Evolutionary conservation across 53 echinoderm and acorn worm genomes (phyloP).

Genomic region (Apostichopus leukothele): DNA sequence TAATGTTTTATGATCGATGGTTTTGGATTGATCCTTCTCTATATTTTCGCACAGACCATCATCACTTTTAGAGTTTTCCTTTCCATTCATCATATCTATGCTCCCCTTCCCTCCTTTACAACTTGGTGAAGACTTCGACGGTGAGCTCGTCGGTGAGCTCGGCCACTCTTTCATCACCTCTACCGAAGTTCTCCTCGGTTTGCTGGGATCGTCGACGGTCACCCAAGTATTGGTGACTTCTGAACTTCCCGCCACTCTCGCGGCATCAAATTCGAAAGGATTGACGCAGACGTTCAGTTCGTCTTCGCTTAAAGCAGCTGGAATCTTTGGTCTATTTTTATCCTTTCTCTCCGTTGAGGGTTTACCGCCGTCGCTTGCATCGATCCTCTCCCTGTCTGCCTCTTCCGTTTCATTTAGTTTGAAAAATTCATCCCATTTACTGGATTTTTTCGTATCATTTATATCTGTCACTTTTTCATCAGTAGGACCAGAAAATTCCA

Average conservation of each 20-base stretch:
- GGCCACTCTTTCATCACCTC: conserved; percentile 65
- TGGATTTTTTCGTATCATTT: conserved; percentile 13
- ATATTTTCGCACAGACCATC: neutral
- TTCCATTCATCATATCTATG: neutral
- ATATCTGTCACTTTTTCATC: neutral
- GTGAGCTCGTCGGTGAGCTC: conserved; percentile 63
- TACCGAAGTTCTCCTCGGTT: conserved; percentile 49
- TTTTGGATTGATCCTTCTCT: neutral
- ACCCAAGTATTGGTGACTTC: conserved; percentile 42
- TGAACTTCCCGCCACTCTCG: conserved; percentile 10
- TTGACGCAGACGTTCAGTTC: conserved; percentile 59
- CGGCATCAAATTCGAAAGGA: conserved; percentile 56
- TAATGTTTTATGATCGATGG: neutral
- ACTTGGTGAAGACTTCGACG: conserved; percentile 67
- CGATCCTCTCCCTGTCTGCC: conserved; percentile 18
- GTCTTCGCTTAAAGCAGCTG: neutral
- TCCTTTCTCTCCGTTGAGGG: neutral
- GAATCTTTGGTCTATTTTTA: neutral
- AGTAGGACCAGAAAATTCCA: neutral
- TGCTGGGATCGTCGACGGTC: conserved; percentile 45
- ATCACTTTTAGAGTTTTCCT: neutral
- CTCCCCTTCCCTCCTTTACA: conserved; percentile 42
- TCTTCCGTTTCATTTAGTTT: conserved; percentile 35
- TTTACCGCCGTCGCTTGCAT: neutral
- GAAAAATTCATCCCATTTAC: conserved; percentile 42